Conservation (phyloP, 2,113 vertebrate species). For the Melospiza melodia region DNA sequence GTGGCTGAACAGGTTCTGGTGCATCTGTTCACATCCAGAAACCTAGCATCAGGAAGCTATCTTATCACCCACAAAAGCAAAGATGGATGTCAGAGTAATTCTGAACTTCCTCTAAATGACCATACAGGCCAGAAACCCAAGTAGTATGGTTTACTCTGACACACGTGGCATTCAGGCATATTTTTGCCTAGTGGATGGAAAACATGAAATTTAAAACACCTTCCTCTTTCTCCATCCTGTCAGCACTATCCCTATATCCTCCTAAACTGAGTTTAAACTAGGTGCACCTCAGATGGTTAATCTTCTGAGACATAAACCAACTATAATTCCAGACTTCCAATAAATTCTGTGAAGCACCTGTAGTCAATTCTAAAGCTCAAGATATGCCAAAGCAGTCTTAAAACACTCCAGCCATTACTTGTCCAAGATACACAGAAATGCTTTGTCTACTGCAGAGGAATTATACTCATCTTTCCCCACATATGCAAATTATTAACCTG, state of each 20-base stretch:
- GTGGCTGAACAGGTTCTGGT: not conserved
- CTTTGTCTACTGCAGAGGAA: not conserved
- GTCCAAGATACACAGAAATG: not conserved
- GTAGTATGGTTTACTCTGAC: not conserved
- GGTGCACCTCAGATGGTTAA: not conserved
- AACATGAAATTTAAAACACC: not conserved
- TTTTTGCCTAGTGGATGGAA: not conserved
- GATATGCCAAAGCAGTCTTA: not conserved
- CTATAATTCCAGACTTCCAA: not conserved
- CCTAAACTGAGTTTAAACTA: not conserved
- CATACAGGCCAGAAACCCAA: not conserved
- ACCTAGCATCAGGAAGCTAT: not conserved
- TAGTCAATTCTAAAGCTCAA: not conserved
- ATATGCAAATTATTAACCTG: not conserved
- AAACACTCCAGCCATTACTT: not conserved
- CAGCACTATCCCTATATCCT: not conserved
- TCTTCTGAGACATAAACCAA: not conserved
- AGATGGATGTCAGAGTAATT: not conserved
- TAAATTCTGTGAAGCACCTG: not conserved
- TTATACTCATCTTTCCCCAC: not conserved
- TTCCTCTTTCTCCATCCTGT: not conserved
- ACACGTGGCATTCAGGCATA: not conserved
- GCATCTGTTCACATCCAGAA: not conserved
- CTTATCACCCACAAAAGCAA: not conserved
- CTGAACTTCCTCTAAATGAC: not conserved